Evolutionary conservation across 2,113 vertebrate genomes (phyloP).

Genomic region (Onychostoma macrolepis): DNA sequence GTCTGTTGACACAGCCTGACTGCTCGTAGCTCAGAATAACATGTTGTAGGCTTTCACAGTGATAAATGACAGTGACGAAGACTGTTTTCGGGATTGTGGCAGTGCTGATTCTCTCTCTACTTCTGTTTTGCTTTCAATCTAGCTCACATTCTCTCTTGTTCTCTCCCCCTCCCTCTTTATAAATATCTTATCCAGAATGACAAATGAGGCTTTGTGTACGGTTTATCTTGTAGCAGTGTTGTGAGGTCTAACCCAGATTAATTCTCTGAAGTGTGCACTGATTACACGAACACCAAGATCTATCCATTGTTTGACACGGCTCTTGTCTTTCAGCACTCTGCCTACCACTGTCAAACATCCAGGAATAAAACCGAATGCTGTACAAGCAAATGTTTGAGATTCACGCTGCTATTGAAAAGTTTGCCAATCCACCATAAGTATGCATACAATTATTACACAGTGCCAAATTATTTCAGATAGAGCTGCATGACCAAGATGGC

Average conservation of each 20-base stretch:
- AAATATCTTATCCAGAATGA: conserved; percentile 37
- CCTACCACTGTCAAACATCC: neutral
- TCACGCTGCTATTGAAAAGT: neutral
- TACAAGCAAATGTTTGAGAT: neutral
- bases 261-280: conserved; percentile 3
- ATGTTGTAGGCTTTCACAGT: conserved; percentile 16
- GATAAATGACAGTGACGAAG: conserved; percentile 33
- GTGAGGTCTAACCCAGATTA: conserved; percentile 24
- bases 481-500: no score
- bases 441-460: neutral
- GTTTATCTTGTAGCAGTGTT: conserved; percentile 30
- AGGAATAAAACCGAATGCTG: neutral
- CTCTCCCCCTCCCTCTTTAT: conserved; percentile 1
- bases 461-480: neutral
- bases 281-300: conserved; percentile 25
- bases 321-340: neutral
- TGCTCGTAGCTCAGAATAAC: conserved; percentile 4
- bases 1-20: conserved; percentile 34
- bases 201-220: neutral
- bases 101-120: neutral
- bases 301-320: neutral
- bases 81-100: conserved; percentile 13
- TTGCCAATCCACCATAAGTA: neutral
- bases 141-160: neutral
- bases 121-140: neutral